Conservation (phyloP, 2,113 vertebrate genomes). For the Chamaea fasciata region DNA sequence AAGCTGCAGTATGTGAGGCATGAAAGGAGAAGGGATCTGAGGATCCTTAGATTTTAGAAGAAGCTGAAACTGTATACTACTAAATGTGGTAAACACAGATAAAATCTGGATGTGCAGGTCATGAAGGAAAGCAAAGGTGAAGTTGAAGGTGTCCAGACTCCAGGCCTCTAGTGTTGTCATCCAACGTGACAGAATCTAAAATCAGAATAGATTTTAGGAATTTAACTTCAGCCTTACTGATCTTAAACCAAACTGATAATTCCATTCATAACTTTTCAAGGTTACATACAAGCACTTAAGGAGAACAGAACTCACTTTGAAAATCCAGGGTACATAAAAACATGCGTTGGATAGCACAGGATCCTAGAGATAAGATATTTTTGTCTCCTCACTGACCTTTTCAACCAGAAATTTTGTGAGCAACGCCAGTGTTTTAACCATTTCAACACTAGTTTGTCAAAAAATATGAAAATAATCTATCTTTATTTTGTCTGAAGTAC, state of each 20-base stretch:
- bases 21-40: neutral
- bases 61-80: neutral
- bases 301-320: neutral
- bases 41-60: neutral
- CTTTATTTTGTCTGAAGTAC: neutral
- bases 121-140: neutral
- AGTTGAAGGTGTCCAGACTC: neutral
- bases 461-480: neutral
- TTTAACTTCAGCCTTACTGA: neutral
- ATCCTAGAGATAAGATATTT: neutral
- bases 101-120: neutral
- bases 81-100: neutral
- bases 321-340: neutral
- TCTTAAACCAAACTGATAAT: neutral
- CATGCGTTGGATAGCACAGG: neutral
- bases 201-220: neutral
- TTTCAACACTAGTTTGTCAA: neutral
- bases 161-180: neutral
- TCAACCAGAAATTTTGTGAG: neutral
- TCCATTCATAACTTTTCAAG: neutral
- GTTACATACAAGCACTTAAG: neutral
- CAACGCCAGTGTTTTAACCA: neutral
- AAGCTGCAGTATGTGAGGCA: neutral
- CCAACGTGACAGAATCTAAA: neutral
- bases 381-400: neutral